These are phyloP conservation scores for Ivindomyrus marchei DNA, from an alignment of 2,113 vertebrate genomes.

Conservation along the genomic window DNA sequence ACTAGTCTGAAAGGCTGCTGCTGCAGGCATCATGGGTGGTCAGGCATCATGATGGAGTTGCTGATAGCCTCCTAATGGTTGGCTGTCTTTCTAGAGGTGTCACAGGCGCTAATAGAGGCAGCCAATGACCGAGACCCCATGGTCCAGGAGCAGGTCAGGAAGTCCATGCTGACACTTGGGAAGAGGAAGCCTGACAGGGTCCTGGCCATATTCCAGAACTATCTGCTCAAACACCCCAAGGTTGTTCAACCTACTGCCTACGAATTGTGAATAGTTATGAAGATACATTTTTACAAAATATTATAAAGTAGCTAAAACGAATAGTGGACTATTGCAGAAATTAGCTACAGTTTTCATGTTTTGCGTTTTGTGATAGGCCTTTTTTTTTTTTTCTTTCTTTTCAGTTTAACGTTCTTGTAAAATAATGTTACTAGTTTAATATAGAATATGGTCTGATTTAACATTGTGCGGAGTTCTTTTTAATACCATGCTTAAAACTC, in stretches of 20 bases:
- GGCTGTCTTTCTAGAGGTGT: conserved; percentile 59
- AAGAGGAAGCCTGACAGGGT: conserved; percentile 65
- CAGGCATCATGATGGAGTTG: not conserved
- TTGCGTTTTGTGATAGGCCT: not conserved
- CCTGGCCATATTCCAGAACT: conserved; percentile 71
- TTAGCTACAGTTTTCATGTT: not conserved
- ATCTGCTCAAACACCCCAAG: conserved; percentile 81
- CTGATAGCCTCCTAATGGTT: not conserved
- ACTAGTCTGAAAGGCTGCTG: not conserved
- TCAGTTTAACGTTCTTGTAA: not conserved
- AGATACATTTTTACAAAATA: not conserved
- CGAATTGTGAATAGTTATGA: not conserved
- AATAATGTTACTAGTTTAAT: not conserved
- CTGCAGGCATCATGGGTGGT: not conserved
- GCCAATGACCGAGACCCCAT: conserved; percentile 74
- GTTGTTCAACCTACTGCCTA: conserved; percentile 29
- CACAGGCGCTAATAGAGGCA: conserved; percentile 73
- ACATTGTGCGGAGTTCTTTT: not conserved
- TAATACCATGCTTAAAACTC: not conserved
- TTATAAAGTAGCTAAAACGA: not conserved
- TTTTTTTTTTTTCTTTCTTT: not conserved
- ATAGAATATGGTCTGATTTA: not conserved
- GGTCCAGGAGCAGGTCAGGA: conserved; percentile 83
- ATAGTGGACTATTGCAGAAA: not conserved
- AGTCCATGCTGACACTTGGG: conserved; percentile 74